Evolutionary conservation across 1,140 invertebrate genomes (phyloP).

Genomic region (Drosophila littoralis): DNA sequence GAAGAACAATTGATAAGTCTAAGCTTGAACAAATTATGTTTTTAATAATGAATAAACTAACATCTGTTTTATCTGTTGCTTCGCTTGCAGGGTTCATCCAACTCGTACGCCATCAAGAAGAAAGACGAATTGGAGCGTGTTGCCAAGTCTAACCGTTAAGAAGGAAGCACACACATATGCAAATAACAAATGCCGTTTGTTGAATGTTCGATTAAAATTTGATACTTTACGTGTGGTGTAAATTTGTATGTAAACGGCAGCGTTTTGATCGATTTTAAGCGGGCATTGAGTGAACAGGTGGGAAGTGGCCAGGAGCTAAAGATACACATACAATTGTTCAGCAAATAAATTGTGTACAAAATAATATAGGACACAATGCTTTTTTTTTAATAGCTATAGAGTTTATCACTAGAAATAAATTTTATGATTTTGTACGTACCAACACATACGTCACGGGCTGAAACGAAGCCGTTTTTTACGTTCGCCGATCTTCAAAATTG

Average conservation of each 20-base stretch:
- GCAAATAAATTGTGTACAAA: slow-evolving; percentile 52
- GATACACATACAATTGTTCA: slow-evolving; percentile 40
- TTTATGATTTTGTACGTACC: slow-evolving; percentile 28
- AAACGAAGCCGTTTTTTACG: slow-evolving; percentile 12
- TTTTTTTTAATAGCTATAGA: slow-evolving; percentile 50
- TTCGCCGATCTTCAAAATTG: not conserved
- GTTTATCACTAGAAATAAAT: slow-evolving; percentile 38
- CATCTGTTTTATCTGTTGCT: slow-evolving; percentile 49
- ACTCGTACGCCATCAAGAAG: slow-evolving; percentile 99
- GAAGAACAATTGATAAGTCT: not conserved
- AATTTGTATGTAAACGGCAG: slow-evolving; percentile 43
- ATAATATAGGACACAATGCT: slow-evolving; percentile 42
- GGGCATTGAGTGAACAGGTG: slow-evolving; percentile 37
- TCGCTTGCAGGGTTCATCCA: slow-evolving; percentile 94
- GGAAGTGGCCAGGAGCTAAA: slow-evolving; percentile 26
- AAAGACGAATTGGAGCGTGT: slow-evolving; percentile 99
- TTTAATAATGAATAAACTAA: not conserved
- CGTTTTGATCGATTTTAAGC: slow-evolving; percentile 48
- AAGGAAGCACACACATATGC: slow-evolving; percentile 50
- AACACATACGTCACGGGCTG: slow-evolving; percentile 10
- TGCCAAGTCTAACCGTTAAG: slow-evolving; percentile 99
- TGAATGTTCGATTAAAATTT: slow-evolving; percentile 52
- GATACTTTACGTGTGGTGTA: slow-evolving; percentile 48
- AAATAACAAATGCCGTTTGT: slow-evolving; percentile 62
- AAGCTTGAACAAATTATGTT: not conserved